Evolutionary conservation across 2,797 vertebrate genomes (phyloP).

Genomic region (Petrocephalus schoutedeni): DNA sequence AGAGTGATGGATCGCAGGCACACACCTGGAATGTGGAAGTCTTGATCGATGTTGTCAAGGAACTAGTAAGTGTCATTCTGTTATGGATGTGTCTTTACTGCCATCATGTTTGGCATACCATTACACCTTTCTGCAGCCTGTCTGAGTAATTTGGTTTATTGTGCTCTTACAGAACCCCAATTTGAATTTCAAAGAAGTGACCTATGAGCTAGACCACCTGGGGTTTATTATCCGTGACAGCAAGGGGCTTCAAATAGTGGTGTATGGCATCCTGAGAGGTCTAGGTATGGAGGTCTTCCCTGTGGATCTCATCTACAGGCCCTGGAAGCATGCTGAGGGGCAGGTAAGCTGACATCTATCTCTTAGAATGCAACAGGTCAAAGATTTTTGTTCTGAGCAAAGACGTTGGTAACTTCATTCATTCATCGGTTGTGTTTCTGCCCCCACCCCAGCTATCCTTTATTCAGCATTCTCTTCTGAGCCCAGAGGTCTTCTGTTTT

Average conservation of each 20-base stretch:
- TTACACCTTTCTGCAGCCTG: background rate
- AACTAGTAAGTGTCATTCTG: conserved; percentile 70
- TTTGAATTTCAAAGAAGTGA: conserved; percentile 98
- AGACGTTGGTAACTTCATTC: background rate
- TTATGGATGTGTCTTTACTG: background rate
- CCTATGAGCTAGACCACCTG: conserved; percentile 92
- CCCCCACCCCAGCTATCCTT: conserved; percentile 78
- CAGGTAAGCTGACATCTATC: conserved; percentile 68
- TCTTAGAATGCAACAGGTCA: background rate
- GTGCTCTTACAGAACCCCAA: conserved; percentile 75
- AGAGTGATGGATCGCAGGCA: conserved; percentile 88
- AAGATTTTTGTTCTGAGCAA: background rate
- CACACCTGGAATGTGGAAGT: conserved; percentile 98
- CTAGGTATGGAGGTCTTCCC: conserved; percentile 94
- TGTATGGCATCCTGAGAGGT: conserved; percentile 92
- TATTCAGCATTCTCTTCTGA: conserved; percentile 96
- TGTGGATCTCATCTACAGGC: conserved; percentile 93
- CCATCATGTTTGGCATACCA: background rate
- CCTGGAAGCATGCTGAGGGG: conserved; percentile 98
- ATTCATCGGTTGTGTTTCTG: background rate
- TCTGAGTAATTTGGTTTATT: background rate
- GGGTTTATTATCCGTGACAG: conserved; percentile 95
- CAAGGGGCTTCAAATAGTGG: conserved; percentile 93
- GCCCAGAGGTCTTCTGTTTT: conserved; percentile 96
- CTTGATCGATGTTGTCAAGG: conserved; percentile 95